Percentiles rank a stretch among this genome's conserved stretches.
These are phyloP conservation scores for Ammodytes dubius DNA, from an alignment of 2,113 vertebrate species.

Conservation along the genomic window DNA sequence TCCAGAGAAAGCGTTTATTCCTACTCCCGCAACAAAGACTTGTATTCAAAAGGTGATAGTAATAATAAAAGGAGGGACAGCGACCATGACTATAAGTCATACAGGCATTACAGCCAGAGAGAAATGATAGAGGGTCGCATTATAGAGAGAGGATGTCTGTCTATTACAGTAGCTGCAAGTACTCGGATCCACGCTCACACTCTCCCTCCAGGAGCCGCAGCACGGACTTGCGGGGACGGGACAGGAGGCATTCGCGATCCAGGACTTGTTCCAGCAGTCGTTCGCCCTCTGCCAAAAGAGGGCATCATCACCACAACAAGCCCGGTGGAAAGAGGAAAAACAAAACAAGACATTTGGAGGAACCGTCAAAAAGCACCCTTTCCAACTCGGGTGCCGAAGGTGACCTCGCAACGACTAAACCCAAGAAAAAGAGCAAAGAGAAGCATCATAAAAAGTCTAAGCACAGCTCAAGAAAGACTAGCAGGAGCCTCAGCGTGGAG, in stretches of 20 bases:
- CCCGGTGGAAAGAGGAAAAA: slow-evolving; percentile 93
- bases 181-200: slow-evolving; percentile 79
- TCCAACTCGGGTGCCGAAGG: slow-evolving; percentile 30
- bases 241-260: slow-evolving; percentile 85
- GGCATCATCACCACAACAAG: slow-evolving; percentile 84
- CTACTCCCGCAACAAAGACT: slow-evolving; percentile 83
- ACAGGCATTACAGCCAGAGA: slow-evolving; percentile 84
- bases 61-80: slow-evolving; percentile 83
- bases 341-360: slow-evolving; percentile 92
- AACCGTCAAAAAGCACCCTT: slow-evolving; percentile 44
- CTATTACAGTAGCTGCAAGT: slow-evolving; percentile 83
- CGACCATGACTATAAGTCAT: slow-evolving; percentile 81
- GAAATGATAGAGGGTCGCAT: slow-evolving; percentile 79
- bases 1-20: slow-evolving; percentile 81
- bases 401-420: slow-evolving; percentile 65
- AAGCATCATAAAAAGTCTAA: slow-evolving; percentile 82
- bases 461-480: slow-evolving; percentile 83
- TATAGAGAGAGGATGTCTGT: slow-evolving; percentile 80
- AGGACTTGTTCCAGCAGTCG: slow-evolving; percentile 86
- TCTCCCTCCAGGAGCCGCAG: slow-evolving; percentile 83
- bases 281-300: slow-evolving; percentile 82
- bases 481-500: slow-evolving; percentile 89
- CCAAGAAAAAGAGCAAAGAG: slow-evolving; percentile 80
- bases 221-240: slow-evolving; percentile 81
- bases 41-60: slow-evolving; percentile 71